These are phyloP conservation scores for Trachymyrmex cornetzi DNA, from an alignment of 1,140 invertebrate genomes.

Conservation along the genomic window DNA sequence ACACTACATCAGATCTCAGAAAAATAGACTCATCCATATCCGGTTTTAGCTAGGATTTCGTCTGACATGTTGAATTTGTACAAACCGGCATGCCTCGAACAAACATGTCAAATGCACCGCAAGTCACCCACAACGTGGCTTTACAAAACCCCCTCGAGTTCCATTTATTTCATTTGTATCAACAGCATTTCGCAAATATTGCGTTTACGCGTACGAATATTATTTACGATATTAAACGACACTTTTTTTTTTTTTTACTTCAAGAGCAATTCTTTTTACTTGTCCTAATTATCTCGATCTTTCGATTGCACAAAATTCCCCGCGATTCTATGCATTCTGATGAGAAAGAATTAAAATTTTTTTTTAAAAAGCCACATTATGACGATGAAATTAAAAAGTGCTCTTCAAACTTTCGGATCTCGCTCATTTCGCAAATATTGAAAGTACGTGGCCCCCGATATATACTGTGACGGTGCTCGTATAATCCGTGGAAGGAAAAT, in stretches of 20 bases:
- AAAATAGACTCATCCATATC: conserved; percentile 45
- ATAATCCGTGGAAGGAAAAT: conserved; percentile 31
- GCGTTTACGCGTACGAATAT: background rate
- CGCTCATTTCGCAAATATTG: conserved; percentile 41
- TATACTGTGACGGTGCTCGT: background rate
- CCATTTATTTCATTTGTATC: background rate
- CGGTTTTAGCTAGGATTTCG: conserved; percentile 18
- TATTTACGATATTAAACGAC: background rate
- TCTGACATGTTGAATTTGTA: conserved; percentile 51
- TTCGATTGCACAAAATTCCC: conserved; percentile 30
- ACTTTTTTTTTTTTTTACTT: background rate
- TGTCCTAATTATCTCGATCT: conserved; percentile 3
- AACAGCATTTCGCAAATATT: conserved; percentile 5
- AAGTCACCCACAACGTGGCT: conserved; percentile 3
- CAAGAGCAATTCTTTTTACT: background rate
- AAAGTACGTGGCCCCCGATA: conserved; percentile 31
- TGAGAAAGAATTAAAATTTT: conserved; percentile 16
- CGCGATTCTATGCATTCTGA: background rate
- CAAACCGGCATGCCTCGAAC: conserved; percentile 12
- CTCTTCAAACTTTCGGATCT: conserved; percentile 38
- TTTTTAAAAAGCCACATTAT: conserved; percentile 1
- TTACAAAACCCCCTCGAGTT: background rate
- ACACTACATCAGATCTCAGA: conserved; percentile 46
- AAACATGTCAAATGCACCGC: conserved; percentile 22
- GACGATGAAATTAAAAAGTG: conserved; percentile 21